These are phyloP conservation scores for Gallinago nigripennis DNA, from an alignment of 2,797 vertebrate genomes.

Conservation along the genomic window DNA sequence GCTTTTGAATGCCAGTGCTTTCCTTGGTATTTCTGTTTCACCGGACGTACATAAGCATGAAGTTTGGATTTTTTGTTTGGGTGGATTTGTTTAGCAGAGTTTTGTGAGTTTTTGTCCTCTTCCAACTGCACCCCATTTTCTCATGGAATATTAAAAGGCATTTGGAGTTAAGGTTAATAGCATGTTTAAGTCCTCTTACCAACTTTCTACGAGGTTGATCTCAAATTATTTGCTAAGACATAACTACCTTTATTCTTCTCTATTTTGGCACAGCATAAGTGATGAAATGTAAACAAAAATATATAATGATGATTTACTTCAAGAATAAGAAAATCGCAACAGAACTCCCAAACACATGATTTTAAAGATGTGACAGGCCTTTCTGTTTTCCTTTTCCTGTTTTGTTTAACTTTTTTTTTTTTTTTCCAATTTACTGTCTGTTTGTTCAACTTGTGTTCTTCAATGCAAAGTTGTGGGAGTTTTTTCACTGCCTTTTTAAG, in stretches of 20 bases:
- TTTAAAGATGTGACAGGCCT: neutral
- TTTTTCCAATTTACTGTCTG: neutral
- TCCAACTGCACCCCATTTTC: neutral
- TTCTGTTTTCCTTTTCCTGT: neutral
- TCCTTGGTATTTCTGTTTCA: neutral
- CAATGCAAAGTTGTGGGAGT: neutral
- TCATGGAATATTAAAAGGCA: neutral
- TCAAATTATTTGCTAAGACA: neutral
- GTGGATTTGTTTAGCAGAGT: neutral
- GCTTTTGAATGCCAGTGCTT: neutral
- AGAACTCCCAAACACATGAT: fast-evolving
- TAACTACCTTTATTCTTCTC: neutral
- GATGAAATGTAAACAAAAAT: neutral
- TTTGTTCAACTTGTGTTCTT: neutral
- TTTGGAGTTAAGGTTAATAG: neutral
- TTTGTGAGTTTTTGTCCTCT: neutral
- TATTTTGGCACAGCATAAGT: neutral
- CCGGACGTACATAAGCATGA: neutral
- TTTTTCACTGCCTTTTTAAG: neutral
- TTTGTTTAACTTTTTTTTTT: neutral
- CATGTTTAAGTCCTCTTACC: neutral
- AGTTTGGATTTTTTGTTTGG: neutral
- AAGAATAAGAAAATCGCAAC: neutral
- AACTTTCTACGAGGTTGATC: neutral
- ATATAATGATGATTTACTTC: neutral